These are phyloP conservation scores for Onychorhynchus coronatus DNA, from an alignment of 2,113 vertebrate genomes.

Conservation along the genomic window DNA sequence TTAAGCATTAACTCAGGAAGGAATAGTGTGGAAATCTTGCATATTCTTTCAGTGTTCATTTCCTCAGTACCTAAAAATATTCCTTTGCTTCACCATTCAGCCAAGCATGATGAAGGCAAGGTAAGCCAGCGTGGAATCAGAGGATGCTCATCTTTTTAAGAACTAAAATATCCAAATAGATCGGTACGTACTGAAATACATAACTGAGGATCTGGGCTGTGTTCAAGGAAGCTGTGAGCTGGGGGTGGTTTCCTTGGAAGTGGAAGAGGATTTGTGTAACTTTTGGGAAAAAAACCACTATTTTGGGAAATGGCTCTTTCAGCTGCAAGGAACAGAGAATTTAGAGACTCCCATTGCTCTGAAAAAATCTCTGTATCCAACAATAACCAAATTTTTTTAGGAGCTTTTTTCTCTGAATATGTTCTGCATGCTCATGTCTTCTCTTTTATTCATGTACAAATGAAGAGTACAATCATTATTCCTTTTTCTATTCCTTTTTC, in stretches of 20 bases:
- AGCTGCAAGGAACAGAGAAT: neutral
- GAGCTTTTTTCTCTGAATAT: neutral
- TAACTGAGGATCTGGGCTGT: neutral
- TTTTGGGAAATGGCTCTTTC: neutral
- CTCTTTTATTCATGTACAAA: neutral
- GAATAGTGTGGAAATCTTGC: constrained; percentile 23
- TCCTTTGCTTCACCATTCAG: neutral
- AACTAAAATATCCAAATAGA: neutral
- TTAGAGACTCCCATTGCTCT: neutral
- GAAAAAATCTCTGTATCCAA: neutral
- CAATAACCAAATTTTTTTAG: neutral
- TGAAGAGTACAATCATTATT: neutral
- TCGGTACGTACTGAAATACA: neutral
- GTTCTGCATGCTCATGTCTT: neutral
- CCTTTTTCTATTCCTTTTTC: neutral
- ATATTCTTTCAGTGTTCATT: constrained; percentile 9
- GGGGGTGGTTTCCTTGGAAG: neutral
- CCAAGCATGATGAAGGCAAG: neutral
- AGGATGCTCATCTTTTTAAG: neutral
- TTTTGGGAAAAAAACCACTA: neutral
- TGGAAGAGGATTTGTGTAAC: neutral
- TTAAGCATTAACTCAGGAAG: constrained; percentile 19
- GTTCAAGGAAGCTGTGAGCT: neutral
- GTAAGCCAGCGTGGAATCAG: neutral
- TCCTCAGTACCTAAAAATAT: constrained; percentile 33